Evolutionary conservation across 2,888 invertebrate genomes (phyloP).

Genomic region (Dugesia japonica): DNA sequence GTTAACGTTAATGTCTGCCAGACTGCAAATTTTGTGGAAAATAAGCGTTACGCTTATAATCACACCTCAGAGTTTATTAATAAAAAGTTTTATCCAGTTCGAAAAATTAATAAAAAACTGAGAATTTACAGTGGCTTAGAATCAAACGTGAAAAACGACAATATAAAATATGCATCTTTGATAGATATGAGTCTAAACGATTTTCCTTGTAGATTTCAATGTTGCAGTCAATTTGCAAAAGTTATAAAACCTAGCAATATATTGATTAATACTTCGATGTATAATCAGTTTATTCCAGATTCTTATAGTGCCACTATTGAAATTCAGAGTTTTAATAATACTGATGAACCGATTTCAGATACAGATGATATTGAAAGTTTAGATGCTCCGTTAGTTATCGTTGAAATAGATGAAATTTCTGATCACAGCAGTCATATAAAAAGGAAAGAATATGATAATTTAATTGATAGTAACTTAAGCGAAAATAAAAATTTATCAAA

Average conservation of each 20-base stretch:
- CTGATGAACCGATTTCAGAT: neutral
- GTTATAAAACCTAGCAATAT: neutral
- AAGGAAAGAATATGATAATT: too few species aligned
- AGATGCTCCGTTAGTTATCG: neutral
- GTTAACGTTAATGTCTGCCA: neutral
- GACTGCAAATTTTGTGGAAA: neutral
- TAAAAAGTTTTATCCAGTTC: neutral
- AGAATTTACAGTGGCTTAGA: neutral
- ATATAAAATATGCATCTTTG: neutral
- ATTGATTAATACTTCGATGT: neutral
- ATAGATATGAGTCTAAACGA: neutral
- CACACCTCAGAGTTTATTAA: neutral
- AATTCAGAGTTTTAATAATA: neutral
- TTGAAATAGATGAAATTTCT: neutral
- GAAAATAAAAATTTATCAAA: too few species aligned
- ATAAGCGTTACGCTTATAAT: neutral
- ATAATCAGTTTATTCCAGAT: neutral
- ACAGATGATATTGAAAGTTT: conserved; percentile 6
- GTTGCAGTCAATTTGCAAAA: neutral
- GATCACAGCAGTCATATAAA: neutral
- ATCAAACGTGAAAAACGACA: neutral
- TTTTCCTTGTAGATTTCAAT: neutral
- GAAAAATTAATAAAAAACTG: conserved; percentile 15
- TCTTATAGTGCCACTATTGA: neutral
- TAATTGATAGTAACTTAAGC: too few species aligned